phyloP scores from a whole-genome alignment of 2,888 invertebrate genomes.

The Drosophila kanekoi region DNA sequence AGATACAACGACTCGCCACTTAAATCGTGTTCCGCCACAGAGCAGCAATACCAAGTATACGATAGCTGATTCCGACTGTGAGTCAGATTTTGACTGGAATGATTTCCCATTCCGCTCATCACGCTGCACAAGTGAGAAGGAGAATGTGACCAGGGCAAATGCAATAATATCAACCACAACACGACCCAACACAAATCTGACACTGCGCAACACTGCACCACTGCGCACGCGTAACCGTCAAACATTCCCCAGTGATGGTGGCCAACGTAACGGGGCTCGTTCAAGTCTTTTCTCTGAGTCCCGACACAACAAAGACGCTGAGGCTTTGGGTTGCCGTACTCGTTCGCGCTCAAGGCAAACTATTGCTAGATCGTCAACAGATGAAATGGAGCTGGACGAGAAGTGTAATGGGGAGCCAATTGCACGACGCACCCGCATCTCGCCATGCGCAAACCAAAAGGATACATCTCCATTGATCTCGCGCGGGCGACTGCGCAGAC shows the following conservation, averaged over 20 bases:
- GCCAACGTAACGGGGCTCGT: not conserved
- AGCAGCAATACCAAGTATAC: not conserved
- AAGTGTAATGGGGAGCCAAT: not conserved
- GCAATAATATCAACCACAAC: not conserved
- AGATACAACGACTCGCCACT: not conserved
- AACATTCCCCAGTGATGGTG: not conserved
- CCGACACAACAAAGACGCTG: not conserved
- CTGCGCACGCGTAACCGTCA: not conserved
- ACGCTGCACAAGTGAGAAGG: not conserved
- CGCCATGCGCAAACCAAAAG: not conserved
- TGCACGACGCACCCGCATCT: too few relatives aligned
- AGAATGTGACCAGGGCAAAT: not conserved
- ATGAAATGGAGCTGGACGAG: not conserved
- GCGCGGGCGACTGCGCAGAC: not conserved
- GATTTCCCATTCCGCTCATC: too few relatives aligned
- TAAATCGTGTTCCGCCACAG: not conserved
- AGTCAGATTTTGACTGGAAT: not conserved
- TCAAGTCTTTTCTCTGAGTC: not conserved
- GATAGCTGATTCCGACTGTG: not conserved
- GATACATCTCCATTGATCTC: not conserved
- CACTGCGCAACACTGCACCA: not conserved
- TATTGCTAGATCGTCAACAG: not conserved
- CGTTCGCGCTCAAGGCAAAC: not conserved
- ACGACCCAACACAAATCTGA: not conserved
- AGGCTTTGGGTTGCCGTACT: not conserved